Evolutionary conservation across 1,140 invertebrate species (phyloP).

Genomic region (Apocrypta bakeri): DNA sequence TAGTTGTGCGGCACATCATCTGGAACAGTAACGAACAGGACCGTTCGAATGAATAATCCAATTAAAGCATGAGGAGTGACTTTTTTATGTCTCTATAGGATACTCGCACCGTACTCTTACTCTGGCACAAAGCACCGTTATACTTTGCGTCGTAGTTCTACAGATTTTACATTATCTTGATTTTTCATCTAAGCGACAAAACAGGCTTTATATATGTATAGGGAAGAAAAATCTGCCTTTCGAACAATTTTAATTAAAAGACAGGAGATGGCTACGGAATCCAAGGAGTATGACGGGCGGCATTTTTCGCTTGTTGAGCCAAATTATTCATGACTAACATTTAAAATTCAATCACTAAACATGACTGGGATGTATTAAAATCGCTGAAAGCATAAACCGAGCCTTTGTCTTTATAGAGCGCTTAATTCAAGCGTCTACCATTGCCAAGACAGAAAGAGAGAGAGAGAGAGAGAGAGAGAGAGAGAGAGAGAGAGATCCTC

Average conservation of each 20-base stretch:
- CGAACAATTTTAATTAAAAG: too few relatives aligned
- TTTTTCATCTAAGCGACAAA: too few relatives aligned
- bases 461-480: constrained; percentile 23
- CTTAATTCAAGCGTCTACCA: background rate
- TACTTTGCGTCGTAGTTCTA: too few relatives aligned
- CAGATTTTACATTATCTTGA: too few relatives aligned
- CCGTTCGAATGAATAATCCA: constrained; percentile 59
- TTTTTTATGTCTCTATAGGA: background rate
- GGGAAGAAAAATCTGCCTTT: too few relatives aligned
- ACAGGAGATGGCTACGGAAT: too few relatives aligned
- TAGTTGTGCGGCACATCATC: constrained; percentile 49
- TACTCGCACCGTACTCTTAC: background rate
- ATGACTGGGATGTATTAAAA: constrained; percentile 4
- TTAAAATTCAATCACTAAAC: constrained; percentile 9
- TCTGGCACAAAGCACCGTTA: background rate
- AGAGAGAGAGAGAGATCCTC: background rate
- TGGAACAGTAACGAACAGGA: constrained; percentile 57
- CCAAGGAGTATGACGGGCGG: too few relatives aligned
- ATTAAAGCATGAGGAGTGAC: constrained; percentile 57
- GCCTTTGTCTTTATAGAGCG: constrained; percentile 16
- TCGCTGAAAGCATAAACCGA: background rate
- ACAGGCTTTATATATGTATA: too few relatives aligned
- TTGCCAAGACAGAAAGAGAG: background rate
- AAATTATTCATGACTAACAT: background rate
- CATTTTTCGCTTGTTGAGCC: background rate